Base-by-base conservation (phyloP, 2,888 invertebrate species). In the Heliconius ethilla region DNA sequence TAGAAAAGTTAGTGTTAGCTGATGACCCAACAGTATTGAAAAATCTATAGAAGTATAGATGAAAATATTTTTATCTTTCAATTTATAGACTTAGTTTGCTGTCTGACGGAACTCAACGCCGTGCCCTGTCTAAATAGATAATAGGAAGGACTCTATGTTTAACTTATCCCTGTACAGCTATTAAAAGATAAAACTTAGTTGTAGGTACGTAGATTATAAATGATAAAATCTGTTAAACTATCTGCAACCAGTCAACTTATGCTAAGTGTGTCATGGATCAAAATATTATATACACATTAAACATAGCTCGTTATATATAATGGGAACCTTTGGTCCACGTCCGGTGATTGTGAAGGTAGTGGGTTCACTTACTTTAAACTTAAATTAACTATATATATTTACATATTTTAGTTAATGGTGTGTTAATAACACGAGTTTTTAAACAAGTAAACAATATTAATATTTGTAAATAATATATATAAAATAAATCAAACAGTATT, bases 251-350 rank as follows among this genome's bases (percentile, higher is more conserved):
- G 40, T 45, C 45, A 74, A 18, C 5, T 13, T 27, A 9, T 45
- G 45, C 74, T 63, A 63, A 40, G 27, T 74, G 22, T 74, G 74
- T 74, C 74, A 74, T 40, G 74, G 74, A 63, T 63, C 63, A 74
- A 74, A 10, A 40, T 40, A 74, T 74, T 74, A 74, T 22, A 62
- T 27, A 63, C 37, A 18, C 37, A 74, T 74, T 51, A 51, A 51
- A 51, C 51, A 51, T 7, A 51, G 18, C 33, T 40, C 9, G 40
- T 51, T 51, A 51, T 51, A 9, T 18, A 51, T 22, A 22, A 51
- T 51, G 7, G 6, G 51, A 51, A 7, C 51, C 22, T 7, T 51
- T 22, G 22, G 22, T 22, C 7, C 51, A 18, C 51, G 22, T 22
- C 22, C 51, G 22, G 51, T 18, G 51, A 51, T 22, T 51, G 22